Evolutionary conservation across 1,140 invertebrate genomes (phyloP), one percentile per base, ranked within the genome.

Genomic region (Brachionus angularis): DNA sequence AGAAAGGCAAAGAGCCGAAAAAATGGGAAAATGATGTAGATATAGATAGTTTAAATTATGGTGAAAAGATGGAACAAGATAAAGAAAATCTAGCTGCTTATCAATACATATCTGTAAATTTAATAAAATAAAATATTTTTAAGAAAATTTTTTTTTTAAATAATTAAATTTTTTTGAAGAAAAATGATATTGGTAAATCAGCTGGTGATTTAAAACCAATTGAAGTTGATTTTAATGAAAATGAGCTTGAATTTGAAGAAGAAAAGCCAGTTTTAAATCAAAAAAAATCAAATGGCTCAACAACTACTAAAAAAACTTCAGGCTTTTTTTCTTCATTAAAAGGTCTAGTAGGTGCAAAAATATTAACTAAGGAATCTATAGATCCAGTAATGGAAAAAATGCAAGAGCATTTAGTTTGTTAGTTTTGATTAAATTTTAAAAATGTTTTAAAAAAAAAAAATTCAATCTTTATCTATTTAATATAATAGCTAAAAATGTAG

Each of bases 311-410:
- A 77, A 72, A 74, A 73, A 39, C 76, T 7, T 75, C 74, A 71
- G 81, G 82, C 5, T 76, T 83, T 74, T 84, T 84, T 73, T 77
- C 73, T 61, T 81, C 84, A 76, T 83, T 83, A 74, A 85, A 84
- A 74, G 88, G 89, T 75, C 83, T 97, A 39, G 93, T 70, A 18
- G 49, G 49, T 47, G 36, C 79, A 23, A 83, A 83, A 72, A 79
- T 80, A 25, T 73, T 84, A 33, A 81, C 79, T 12, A 72, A 76
- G 52, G 78, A 81, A 42, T 83, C 90, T 64, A 88, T 98, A 84
- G 82, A 86, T 72, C 90, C 94, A 0, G 88, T 88, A 36, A 81
- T 99, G 72, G 93, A 97, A 50, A 96, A 98, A 81, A 85, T 99
- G 83, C 89, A 89, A 73, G 95, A 98, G 79, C 94, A 96, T 81